These are phyloP conservation scores for Catocala nupta DNA, from an alignment of 2,888 invertebrate genomes.

Conservation along the genomic window DNA sequence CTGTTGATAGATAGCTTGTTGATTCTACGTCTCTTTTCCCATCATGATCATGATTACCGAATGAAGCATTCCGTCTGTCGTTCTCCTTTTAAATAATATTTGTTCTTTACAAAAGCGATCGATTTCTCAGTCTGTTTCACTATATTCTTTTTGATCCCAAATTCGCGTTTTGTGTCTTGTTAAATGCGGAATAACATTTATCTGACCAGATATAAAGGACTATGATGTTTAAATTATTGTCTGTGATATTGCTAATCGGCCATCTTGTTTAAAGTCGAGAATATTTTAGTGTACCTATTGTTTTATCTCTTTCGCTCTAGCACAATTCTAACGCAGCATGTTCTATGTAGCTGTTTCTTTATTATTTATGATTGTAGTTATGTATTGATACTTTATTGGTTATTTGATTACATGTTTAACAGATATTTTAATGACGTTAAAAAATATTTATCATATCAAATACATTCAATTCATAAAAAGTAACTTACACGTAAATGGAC, in stretches of 20 bases:
- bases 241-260: constrained; percentile 11
- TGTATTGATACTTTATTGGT: not conserved
- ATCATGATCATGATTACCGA: not conserved
- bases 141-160: too few relatives aligned
- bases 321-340: constrained; percentile 4
- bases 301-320: constrained; percentile 28
- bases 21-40: constrained; percentile 14
- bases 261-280: constrained; percentile 33
- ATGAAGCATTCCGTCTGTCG: not conserved
- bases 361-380: constrained; percentile 10
- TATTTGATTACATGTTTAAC: too few relatives aligned
- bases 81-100: too few relatives aligned
- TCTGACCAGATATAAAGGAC: too few relatives aligned
- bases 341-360: constrained; percentile 11
- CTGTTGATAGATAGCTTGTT: constrained; percentile 30
- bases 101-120: too few relatives aligned
- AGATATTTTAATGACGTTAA: too few relatives aligned
- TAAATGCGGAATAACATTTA: too few relatives aligned
- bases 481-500: too few relatives aligned
- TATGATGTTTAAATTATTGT: not conserved
- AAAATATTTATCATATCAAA: too few relatives aligned
- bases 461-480: too few relatives aligned
- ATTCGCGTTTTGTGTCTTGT: too few relatives aligned
- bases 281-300: constrained; percentile 26
- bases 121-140: too few relatives aligned